Base-by-base conservation (phyloP, 2,113 vertebrate genomes). In the Poeciliopsis retropinna region DNA sequence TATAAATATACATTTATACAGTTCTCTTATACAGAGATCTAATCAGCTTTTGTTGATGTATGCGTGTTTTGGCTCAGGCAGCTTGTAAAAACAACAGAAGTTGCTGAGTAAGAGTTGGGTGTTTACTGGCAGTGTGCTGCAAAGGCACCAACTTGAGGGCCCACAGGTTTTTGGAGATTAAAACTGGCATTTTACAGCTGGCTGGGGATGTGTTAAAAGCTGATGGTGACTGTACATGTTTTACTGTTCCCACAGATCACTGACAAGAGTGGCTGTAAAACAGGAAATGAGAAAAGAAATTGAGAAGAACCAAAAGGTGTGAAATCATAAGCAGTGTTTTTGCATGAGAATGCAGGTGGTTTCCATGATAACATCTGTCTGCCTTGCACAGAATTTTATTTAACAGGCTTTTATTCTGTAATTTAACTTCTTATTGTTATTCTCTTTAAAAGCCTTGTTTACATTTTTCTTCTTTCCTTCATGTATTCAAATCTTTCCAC, bases 231-330 rank as follows among this genome's bases (percentile, higher is more conserved):
- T 92, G 88, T 92, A 85, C 86, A 87, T 92, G 86, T 91, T 94
- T 95, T 94, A 94, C 93, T 92, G 71, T 92, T 94, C 94, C 93
- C 89, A 89, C 94, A 99, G 98, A 91, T 98, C 96, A 81, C 93
- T 99, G 89, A 97, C 96, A 73, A 97, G 94, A 93, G 93, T 96
- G 92, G 88, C 93, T 3, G 92, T 98, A 94, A 96, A 95, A 85
- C 95, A 94, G 78, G 94, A 96, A 89, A 95, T 99, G 96, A 93
- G 92, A 88, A 94, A 95, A 78, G 98, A 99, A 95, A 99, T 99
- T 93, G 94, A 96, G 88, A 94, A 96, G 93, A 99, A 98, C 94
- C 98, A 99, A 92, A 97, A 99, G 97, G 98, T 99, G 91, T 65
- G 93, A 79, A 91, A 84, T 89, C 70, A 87, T 83, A 82, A 83